These are phyloP conservation scores for Uromys caudimaculatus DNA, from an alignment of 2,797 vertebrate genomes.

Conservation along the genomic window DNA sequence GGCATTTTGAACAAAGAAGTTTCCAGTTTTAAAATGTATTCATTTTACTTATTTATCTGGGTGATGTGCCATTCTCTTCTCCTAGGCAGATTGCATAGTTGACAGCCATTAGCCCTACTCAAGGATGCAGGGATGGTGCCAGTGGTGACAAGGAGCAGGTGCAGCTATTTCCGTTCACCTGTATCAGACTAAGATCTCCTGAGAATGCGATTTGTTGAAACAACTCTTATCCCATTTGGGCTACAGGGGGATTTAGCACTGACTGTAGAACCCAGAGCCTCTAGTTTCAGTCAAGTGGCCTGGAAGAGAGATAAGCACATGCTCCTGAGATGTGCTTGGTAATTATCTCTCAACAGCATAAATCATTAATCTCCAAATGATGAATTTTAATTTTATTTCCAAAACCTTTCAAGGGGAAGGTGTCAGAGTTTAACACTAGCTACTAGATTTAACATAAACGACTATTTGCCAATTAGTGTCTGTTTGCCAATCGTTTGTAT, in stretches of 20 bases:
- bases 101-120: slow-evolving; percentile 16
- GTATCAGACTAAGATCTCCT: slow-evolving; percentile 35
- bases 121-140: not conserved
- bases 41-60: not conserved
- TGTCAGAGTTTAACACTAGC: slow-evolving; percentile 76
- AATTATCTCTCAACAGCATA: slow-evolving; percentile 75
- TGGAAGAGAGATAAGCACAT: slow-evolving; percentile 74
- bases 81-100: slow-evolving; percentile 10
- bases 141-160: slow-evolving; percentile 55
- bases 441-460: slow-evolving; percentile 74
- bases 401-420: slow-evolving; percentile 77
- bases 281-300: slow-evolving; percentile 73
- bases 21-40: not conserved
- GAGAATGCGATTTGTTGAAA: slow-evolving; percentile 59
- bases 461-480: slow-evolving; percentile 61
- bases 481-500: slow-evolving; percentile 70
- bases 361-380: slow-evolving; percentile 75
- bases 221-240: slow-evolving; percentile 63
- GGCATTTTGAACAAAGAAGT: not conserved
- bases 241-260: slow-evolving; percentile 44
- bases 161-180: slow-evolving; percentile 55
- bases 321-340: slow-evolving; percentile 61
- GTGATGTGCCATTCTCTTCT: not conserved
- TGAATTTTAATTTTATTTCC: slow-evolving; percentile 83
- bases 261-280: slow-evolving; percentile 58